A percentile compares a stretch with the other conserved stretches of the same genome.
These are phyloP conservation scores for Spinibarbus caldwelli DNA, from an alignment of 2,797 vertebrate species.

Conservation along the genomic window DNA sequence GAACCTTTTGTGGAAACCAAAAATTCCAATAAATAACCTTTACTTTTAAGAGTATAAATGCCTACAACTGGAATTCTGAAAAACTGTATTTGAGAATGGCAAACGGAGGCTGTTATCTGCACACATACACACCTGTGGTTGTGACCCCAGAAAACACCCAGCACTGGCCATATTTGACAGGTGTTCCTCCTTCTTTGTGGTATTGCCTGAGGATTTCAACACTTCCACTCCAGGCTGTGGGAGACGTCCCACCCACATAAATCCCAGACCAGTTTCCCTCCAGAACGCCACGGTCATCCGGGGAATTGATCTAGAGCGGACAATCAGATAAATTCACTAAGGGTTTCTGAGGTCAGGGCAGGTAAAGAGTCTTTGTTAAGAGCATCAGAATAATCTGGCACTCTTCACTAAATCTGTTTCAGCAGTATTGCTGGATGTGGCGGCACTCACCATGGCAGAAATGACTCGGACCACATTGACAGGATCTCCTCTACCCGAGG, in stretches of 20 bases:
- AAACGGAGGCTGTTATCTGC: constrained; percentile 10
- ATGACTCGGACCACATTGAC: constrained; percentile 87
- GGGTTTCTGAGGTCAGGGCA: neutral
- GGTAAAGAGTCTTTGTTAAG: neutral
- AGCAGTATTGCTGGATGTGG: neutral
- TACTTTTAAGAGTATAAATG: neutral
- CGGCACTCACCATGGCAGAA: constrained; percentile 86
- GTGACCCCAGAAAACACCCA: constrained; percentile 94
- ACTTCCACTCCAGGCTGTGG: constrained; percentile 89
- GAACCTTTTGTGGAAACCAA: neutral
- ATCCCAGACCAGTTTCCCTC: constrained; percentile 93
- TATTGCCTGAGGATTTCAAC: constrained; percentile 89
- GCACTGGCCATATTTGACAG: constrained; percentile 90
- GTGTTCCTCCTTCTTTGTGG: constrained; percentile 74
- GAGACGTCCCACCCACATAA: constrained; percentile 83
- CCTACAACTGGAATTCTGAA: neutral
- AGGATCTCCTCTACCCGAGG: constrained; percentile 82
- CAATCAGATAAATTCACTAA: neutral
- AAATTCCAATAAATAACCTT: neutral
- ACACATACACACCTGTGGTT: constrained; percentile 82
- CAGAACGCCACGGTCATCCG: constrained; percentile 89
- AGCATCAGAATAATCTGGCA: neutral
- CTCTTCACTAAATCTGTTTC: neutral
- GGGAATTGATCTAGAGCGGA: constrained; percentile 84
- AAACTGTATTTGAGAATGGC: neutral